A percentile compares a stretch with the other conserved stretches of the same genome.
Evolutionary conservation across 2,797 vertebrate species (phyloP).

Genomic region (Aythya fuligula): DNA sequence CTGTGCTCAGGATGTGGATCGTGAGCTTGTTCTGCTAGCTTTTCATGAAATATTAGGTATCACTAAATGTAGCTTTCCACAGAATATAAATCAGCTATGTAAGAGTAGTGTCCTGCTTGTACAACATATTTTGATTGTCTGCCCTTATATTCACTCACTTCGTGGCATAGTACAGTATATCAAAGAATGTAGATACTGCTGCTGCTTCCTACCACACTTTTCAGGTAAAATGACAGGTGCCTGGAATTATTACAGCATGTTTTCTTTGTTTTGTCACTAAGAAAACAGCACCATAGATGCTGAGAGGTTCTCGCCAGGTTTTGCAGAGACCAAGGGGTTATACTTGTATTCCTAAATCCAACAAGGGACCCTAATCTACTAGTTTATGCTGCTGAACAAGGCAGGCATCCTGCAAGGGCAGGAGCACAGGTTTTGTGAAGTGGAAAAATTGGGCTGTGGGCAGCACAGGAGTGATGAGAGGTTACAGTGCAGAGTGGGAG

Average conservation of each 20-base stretch:
- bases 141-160: neutral
- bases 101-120: neutral
- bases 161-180: neutral
- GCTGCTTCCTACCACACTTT: neutral
- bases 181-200: neutral
- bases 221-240: neutral
- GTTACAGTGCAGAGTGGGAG: neutral
- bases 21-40: neutral
- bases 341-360: neutral
- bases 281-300: neutral
- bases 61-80: neutral
- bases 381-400: slow-evolving; percentile 4
- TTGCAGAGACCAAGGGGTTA: neutral
- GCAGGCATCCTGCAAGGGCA: neutral
- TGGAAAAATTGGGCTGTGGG: neutral
- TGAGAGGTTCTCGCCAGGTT: neutral
- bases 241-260: neutral
- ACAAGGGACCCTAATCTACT: neutral
- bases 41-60: slow-evolving; percentile 25
- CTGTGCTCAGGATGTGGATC: neutral
- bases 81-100: neutral
- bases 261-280: neutral
- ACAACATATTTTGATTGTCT: neutral
- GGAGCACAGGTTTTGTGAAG: neutral
- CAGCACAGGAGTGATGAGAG: neutral